A percentile compares a stretch with the other conserved stretches of the same genome.
Conservation (phyloP, 2,797 vertebrate species). For the Allobates femoralis region DNA sequence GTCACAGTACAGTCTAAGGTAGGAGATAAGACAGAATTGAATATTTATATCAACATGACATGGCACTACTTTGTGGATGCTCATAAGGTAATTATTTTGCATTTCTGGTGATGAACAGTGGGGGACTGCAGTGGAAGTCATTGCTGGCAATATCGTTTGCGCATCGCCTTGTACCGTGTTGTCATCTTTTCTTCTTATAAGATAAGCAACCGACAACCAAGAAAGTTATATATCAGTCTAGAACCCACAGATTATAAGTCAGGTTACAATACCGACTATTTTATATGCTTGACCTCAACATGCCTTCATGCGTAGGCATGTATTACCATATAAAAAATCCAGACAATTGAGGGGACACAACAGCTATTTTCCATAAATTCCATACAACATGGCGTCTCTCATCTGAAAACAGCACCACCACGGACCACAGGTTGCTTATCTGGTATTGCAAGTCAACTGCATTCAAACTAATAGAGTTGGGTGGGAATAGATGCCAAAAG, state of each 20-base stretch:
- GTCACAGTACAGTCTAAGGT: conserved; percentile 4
- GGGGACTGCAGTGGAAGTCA: conserved; percentile 11
- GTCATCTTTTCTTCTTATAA: conserved; percentile 8
- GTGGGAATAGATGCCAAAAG: no score
- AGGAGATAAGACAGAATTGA: conserved; percentile 12
- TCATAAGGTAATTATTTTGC: conserved; percentile 29
- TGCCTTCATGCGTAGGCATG: neutral
- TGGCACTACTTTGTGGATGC: neutral
- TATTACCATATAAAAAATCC: neutral
- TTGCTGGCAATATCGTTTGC: conserved; percentile 3
- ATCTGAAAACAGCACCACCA: neutral
- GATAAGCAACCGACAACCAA: neutral
- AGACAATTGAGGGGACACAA: neutral
- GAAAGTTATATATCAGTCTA: neutral
- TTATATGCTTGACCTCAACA: neutral
- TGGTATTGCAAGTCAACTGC: no score
- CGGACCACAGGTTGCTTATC: neutral
- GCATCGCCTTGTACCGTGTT: neutral
- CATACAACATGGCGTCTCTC: neutral
- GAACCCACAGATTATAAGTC: neutral
- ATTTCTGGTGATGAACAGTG: conserved; percentile 30
- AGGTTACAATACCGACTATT: neutral
- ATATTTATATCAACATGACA: conserved; percentile 36
- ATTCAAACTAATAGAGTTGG: no score
- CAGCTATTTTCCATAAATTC: neutral